A percentile compares a stretch with the other conserved stretches of the same genome.
These are phyloP conservation scores for Clamator glandarius DNA, from an alignment of 2,797 vertebrate species.

Conservation along the genomic window DNA sequence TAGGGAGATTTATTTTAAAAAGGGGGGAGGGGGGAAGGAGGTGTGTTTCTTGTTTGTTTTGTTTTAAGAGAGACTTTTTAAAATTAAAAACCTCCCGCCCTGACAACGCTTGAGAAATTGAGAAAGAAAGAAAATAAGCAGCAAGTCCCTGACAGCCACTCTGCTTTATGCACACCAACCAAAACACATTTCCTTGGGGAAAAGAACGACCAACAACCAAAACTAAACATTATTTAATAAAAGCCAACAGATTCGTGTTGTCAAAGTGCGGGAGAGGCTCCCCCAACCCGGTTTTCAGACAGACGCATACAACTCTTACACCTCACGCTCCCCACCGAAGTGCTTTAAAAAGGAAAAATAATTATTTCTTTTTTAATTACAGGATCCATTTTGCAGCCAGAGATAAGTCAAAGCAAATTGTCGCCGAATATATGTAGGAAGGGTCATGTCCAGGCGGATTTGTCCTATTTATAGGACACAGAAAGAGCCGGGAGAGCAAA, in stretches of 20 bases:
- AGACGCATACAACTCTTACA: background rate
- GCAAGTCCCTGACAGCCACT: background rate
- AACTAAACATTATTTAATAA: background rate
- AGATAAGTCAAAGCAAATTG: background rate
- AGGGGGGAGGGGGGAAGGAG: no score
- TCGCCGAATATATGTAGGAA: background rate
- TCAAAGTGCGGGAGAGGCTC: background rate
- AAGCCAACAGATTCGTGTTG: background rate
- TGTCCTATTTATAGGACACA: conserved; percentile 21
- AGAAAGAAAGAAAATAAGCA: background rate
- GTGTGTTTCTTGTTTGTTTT: background rate
- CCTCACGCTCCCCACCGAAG: background rate
- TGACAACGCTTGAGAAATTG: background rate
- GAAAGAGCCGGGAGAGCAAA: background rate
- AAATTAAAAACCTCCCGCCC: background rate
- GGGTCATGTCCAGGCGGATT: background rate
- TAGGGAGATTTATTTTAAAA: background rate
- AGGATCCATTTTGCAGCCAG: background rate
- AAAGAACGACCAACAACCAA: background rate
- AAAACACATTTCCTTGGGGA: background rate
- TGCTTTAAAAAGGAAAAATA: background rate
- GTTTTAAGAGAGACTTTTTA: background rate
- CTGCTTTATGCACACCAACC: background rate
- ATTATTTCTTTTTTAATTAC: background rate
- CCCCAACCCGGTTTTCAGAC: background rate